These are phyloP conservation scores for Chrysina gloriosa DNA, from an alignment of 2,888 invertebrate species.

Conservation along the genomic window DNA sequence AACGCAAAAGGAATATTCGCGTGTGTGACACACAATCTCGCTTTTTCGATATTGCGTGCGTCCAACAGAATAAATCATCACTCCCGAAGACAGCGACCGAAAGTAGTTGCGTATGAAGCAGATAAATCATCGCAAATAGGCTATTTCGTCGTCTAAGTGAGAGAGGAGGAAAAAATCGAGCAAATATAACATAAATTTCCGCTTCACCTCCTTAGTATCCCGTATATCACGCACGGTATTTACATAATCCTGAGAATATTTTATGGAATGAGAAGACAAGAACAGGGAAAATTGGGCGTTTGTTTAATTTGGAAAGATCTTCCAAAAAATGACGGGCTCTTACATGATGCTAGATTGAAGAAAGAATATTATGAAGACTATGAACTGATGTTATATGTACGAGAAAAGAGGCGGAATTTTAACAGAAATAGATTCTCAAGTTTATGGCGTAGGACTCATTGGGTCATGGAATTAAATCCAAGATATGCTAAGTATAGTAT, in stretches of 20 bases:
- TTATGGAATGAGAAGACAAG: neutral
- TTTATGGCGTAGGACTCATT: neutral
- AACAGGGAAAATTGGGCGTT: neutral
- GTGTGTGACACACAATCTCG: conserved; percentile 17
- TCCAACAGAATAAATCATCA: conserved; percentile 27
- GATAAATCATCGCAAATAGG: conserved; percentile 31
- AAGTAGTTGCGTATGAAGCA: conserved; percentile 31
- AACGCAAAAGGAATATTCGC: conserved; percentile 12
- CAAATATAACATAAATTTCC: conserved; percentile 30
- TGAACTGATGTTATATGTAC: neutral
- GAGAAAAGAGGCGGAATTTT: neutral
- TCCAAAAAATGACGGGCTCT: neutral
- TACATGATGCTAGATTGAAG: neutral
- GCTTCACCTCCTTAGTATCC: conserved; percentile 18
- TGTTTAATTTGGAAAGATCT: conserved; percentile 8
- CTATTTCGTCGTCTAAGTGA: conserved; percentile 13
- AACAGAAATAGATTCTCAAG: neutral
- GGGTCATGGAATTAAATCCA: neutral
- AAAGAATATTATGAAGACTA: neutral
- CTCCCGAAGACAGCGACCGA: conserved; percentile 25
- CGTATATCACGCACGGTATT: conserved; percentile 22
- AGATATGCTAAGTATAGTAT: too few relatives aligned
- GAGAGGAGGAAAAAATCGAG: conserved; percentile 26
- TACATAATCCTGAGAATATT: conserved; percentile 18
- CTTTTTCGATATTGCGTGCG: conserved; percentile 27